Evolutionary conservation across 2,888 invertebrate species (phyloP).

Genomic region (Aethes cnicana): DNA sequence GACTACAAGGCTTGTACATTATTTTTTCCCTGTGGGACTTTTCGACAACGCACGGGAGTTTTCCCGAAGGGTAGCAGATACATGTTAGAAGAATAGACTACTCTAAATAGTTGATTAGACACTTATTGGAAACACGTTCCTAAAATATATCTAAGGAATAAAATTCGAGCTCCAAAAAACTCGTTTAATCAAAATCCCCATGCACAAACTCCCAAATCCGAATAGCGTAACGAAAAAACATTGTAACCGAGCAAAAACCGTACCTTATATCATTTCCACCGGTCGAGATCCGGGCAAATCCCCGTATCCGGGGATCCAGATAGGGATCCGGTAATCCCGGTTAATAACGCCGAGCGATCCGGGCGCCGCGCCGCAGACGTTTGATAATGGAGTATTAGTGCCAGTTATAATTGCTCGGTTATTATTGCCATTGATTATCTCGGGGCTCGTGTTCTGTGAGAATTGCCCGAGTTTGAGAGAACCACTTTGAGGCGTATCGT

Average conservation of each 20-base stretch:
- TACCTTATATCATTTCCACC: conserved; percentile 78
- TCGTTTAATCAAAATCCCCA: conserved; percentile 5
- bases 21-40: conserved; percentile 49
- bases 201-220: conserved; percentile 31
- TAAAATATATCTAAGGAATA: too few relatives aligned
- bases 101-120: too few relatives aligned
- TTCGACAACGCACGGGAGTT: too few relatives aligned
- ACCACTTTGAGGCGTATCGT: too few relatives aligned
- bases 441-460: conserved; percentile 33
- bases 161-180: neutral
- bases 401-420: conserved; percentile 71
- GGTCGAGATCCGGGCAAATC: conserved; percentile 78
- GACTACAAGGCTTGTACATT: conserved; percentile 50
- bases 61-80: neutral
- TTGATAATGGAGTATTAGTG: conserved; percentile 72
- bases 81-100: too few relatives aligned
- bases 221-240: conserved; percentile 41
- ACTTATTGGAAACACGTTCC: too few relatives aligned
- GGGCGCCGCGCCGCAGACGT: conserved; percentile 55
- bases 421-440: conserved; percentile 56
- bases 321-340: conserved; percentile 78
- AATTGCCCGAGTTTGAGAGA: conserved; percentile 7
- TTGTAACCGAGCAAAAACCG: conserved; percentile 24
- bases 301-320: conserved; percentile 74
- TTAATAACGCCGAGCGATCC: conserved; percentile 70